Evolutionary conservation across 2,888 invertebrate species (phyloP), one percentile per base, ranked within the genome.

Genomic region (Hemaris fuciformis): DNA sequence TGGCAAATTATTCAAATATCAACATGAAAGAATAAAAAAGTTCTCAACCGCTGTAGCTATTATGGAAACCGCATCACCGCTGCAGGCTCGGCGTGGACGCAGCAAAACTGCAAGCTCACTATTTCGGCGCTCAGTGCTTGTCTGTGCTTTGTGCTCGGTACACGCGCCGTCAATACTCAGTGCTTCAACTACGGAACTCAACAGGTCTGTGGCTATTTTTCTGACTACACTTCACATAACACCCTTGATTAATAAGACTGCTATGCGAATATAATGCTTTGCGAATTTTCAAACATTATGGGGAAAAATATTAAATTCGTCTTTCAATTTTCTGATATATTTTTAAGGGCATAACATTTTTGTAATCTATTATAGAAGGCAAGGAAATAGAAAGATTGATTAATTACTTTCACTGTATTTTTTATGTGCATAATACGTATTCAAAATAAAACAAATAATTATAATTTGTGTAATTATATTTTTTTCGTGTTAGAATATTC

Each of bases 41-140:
- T 83, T 83, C 63, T 1, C 15, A 27, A 63, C 71, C 64, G 60
- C 80, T 77, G 77, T 23, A 66, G 63, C 72, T 68, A 75, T 76
- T 72, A 74, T 73, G 69, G 71, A 79, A 80, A 69, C 73, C 72
- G 65, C 64, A 70, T 72, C 69, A 70, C 68, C 58, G 57, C 59
- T 64, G 60, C 60, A 60, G 62, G 58, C 64, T 69, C 63, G 68
- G 65, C 63, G 64, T 61, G 65, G 48, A 67, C 65, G 67, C 62
- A 80, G 77, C 77, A 85, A 84, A 85, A 84, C 75, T 71, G 62
- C 67, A 59, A 63, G 75, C 57, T 58, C 27, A 59, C 42, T 65
- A 43, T 18, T 25, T 7, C 46, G 22, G 25, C 34, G 34, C 43
- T 58, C 57, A 61, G 61, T 61, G 25, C 10, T 31, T 53, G 18